Conservation (phyloP, 2,797 vertebrate genomes). For the Schizopygopsis malacanthus region DNA sequence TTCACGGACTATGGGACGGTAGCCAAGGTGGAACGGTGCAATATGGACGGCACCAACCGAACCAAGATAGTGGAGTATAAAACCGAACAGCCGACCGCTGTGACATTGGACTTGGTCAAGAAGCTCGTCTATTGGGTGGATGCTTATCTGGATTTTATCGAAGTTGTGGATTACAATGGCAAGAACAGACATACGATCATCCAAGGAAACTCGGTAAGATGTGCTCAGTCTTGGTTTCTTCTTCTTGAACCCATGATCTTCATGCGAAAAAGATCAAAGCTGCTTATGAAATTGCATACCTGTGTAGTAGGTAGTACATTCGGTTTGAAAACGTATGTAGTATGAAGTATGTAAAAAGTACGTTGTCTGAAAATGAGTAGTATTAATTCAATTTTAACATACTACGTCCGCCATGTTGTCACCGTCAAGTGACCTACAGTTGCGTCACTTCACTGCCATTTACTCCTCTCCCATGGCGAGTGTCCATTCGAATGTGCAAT, state of each 20-base stretch:
- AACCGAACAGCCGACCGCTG: slow-evolving; percentile 83
- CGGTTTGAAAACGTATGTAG: background rate
- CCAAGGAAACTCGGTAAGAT: slow-evolving; percentile 61
- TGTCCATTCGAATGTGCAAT: background rate
- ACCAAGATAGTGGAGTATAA: slow-evolving; percentile 80
- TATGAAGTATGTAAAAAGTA: background rate
- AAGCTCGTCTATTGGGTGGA: slow-evolving; percentile 88
- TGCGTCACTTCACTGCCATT: background rate
- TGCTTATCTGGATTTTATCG: slow-evolving; percentile 81
- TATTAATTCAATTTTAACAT: background rate
- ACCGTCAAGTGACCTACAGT: background rate
- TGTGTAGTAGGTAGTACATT: background rate
- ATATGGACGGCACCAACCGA: slow-evolving; percentile 86
- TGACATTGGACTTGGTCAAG: slow-evolving; percentile 83
- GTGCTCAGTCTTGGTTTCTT: background rate
- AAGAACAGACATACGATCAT: slow-evolving; percentile 77
- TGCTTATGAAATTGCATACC: background rate
- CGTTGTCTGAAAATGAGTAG: background rate
- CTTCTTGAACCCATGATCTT: background rate
- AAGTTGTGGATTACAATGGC: slow-evolving; percentile 86
- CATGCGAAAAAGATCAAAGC: background rate
- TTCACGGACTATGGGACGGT: slow-evolving; percentile 84
- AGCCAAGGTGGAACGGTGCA: slow-evolving; percentile 85
- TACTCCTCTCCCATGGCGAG: background rate
- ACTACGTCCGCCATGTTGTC: background rate